Percentiles rank a stretch among this genome's conserved stretches.
These are phyloP conservation scores for Excalfactoria chinensis DNA, from an alignment of 2,113 vertebrate genomes.

Conservation along the genomic window DNA sequence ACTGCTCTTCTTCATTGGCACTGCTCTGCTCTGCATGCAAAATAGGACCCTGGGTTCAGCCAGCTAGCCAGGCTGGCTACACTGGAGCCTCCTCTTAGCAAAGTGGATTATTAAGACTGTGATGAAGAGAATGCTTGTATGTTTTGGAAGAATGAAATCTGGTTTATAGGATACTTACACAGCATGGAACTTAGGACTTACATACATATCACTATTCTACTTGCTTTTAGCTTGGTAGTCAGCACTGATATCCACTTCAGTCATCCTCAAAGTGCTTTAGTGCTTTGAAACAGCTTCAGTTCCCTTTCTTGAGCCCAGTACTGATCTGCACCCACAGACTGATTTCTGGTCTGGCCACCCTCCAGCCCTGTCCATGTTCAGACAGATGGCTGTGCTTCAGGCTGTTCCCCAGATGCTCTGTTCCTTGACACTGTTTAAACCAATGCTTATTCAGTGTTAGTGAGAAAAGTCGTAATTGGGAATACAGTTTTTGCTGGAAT, in stretches of 20 bases:
- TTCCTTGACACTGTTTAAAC: neutral
- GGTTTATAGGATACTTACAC: neutral
- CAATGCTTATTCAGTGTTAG: fast-evolving
- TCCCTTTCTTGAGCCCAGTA: neutral
- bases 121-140: neutral
- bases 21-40: neutral
- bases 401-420: neutral
- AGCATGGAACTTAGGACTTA: neutral
- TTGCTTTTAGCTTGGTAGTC: neutral
- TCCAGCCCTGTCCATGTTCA: neutral
- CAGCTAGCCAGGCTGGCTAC: neutral
- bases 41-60: neutral
- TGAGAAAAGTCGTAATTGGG: fast-evolving
- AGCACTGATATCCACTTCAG: neutral
- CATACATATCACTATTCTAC: neutral
- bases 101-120: neutral
- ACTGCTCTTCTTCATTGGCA: no score
- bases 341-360: neutral
- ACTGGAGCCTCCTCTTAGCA: no score
- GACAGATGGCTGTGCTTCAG: neutral
- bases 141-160: neutral
- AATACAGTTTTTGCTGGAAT: neutral
- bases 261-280: neutral
- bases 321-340: neutral
- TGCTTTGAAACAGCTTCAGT: no score